Evolutionary conservation across 2,888 invertebrate species (phyloP).

Genomic region (Drosophila neotestacea): DNA sequence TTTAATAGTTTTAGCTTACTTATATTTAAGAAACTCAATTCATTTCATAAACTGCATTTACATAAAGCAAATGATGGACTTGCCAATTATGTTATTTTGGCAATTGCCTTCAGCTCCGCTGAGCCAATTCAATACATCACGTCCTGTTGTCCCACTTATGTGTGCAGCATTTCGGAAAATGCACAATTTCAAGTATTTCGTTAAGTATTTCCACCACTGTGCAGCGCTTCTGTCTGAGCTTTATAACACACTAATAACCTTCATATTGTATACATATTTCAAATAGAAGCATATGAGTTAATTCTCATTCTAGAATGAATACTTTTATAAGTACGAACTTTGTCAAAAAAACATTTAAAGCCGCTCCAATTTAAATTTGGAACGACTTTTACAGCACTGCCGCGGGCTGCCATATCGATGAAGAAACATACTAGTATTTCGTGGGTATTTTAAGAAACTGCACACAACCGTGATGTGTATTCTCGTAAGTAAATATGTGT

Average conservation of each 20-base stretch:
- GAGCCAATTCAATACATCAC: constrained; percentile 22
- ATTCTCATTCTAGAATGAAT: not conserved
- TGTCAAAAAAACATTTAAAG: not conserved
- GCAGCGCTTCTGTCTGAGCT: constrained; percentile 24
- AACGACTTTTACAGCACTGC: constrained; percentile 1
- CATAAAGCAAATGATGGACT: not conserved
- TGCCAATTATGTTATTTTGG: constrained; percentile 26
- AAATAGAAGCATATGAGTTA: not conserved
- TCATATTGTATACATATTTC: not conserved
- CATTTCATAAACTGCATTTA: constrained; percentile 1
- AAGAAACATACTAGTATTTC: not conserved
- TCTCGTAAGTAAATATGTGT: no score
- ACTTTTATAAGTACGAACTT: not conserved
- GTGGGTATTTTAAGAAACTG: not conserved
- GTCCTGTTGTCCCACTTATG: constrained; percentile 46
- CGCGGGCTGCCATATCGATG: not conserved
- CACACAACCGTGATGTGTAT: no score
- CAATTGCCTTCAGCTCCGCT: constrained; percentile 20
- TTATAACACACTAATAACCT: not conserved
- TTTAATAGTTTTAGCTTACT: no score
- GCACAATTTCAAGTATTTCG: constrained; percentile 61
- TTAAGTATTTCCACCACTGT: constrained; percentile 56
- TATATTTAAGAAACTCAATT: not conserved
- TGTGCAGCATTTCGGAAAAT: constrained; percentile 73
- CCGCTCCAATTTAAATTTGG: not conserved